Conservation (phyloP, 2,888 invertebrate species). For the Parnassius apollo region DNA sequence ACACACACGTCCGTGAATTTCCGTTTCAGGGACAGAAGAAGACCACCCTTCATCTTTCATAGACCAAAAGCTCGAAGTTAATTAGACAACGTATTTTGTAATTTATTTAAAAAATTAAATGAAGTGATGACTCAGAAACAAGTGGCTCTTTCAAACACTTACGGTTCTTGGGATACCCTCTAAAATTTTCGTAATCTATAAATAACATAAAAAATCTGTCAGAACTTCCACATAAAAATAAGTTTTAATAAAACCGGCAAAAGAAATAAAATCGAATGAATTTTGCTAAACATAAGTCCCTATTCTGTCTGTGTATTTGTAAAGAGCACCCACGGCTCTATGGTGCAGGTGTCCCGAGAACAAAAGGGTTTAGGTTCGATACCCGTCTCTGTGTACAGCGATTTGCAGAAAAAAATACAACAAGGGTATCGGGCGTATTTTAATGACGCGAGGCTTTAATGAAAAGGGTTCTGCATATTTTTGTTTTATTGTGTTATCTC, state of each 20-base stretch:
- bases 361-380: constrained; percentile 72
- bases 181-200: constrained; percentile 54
- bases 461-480: constrained; percentile 34
- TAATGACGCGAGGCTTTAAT: constrained; percentile 35
- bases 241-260: rapidly evolving
- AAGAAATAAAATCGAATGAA: constrained; percentile 31
- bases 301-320: constrained; percentile 50
- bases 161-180: constrained; percentile 47
- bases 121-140: constrained; percentile 42
- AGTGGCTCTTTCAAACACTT: constrained; percentile 44
- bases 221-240: constrained; percentile 25
- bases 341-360: constrained; percentile 72
- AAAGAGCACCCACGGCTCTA: constrained; percentile 72
- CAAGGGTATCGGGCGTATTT: constrained; percentile 39
- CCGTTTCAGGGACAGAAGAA: no score
- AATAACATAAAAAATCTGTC: constrained; percentile 43
- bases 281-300: constrained; percentile 33
- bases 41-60: no score
- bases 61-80: not conserved
- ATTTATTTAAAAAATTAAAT: constrained; percentile 25
- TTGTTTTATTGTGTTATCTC: constrained; percentile 25
- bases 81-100: not conserved
- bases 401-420: constrained; percentile 52
- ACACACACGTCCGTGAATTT: no score
- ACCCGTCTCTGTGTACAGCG: constrained; percentile 57